A percentile compares a stretch with the other conserved stretches of the same genome.
phyloP scores from a whole-genome alignment of 1,140 invertebrate species.

The Aplysia californica region DNA sequence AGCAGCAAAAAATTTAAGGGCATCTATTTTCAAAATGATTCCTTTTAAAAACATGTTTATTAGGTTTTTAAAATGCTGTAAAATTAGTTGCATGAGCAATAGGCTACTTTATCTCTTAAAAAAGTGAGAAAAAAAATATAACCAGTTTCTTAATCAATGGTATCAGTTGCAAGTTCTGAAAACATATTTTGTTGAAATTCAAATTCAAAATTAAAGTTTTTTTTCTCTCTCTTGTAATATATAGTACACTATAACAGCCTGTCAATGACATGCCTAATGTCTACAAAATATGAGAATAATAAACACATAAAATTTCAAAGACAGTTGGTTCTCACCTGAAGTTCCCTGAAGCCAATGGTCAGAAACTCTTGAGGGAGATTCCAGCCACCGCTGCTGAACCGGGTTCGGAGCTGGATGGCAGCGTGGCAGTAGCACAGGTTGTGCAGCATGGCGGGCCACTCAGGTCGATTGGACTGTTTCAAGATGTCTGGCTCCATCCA shows the following conservation, averaged over 20 bases:
- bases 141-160: no score
- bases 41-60: no score
- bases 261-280: neutral
- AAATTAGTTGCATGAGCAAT: no score
- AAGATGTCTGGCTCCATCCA: constrained; percentile 64
- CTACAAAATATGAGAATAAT: neutral
- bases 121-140: no score
- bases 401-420: constrained; percentile 59
- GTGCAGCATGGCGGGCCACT: constrained; percentile 65
- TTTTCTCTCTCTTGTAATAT: neutral
- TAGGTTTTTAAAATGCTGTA: no score
- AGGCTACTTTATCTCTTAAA: no score
- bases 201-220: no score
- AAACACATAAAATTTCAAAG: neutral
- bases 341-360: constrained; percentile 54
- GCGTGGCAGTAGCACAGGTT: constrained; percentile 67
- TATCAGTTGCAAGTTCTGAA: no score
- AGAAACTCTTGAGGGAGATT: constrained; percentile 56
- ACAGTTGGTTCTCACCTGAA: constrained; percentile 44
- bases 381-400: constrained; percentile 63
- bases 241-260: neutral
- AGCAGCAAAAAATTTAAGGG: no score
- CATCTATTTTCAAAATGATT: no score
- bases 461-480: constrained; percentile 52
- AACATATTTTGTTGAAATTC: no score